Conservation (phyloP, 1,140 invertebrate species). For the Artemia franciscana region DNA sequence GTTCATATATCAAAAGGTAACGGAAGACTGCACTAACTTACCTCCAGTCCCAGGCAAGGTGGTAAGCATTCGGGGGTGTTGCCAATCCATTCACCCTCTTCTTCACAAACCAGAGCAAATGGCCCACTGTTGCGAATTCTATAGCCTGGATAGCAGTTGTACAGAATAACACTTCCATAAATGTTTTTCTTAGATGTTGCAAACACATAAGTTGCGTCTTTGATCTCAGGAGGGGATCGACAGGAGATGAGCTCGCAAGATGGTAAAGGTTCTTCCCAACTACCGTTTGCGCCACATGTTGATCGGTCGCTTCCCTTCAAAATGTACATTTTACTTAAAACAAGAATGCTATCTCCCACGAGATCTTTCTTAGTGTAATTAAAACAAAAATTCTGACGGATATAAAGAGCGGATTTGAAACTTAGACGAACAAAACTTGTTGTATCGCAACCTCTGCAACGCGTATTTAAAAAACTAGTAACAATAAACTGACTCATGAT, state of each 20-base stretch:
- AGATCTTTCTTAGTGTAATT: too few relatives aligned
- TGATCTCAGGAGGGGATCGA: slow-evolving; percentile 1
- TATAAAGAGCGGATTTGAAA: too few relatives aligned
- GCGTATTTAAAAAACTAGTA: too few relatives aligned
- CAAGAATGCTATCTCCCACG: too few relatives aligned
- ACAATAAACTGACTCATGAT: too few relatives aligned
- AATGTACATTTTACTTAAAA: too few relatives aligned
- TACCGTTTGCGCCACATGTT: slow-evolving; percentile 17
- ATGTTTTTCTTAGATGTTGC: background rate
- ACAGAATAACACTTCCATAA: background rate
- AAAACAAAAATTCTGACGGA: too few relatives aligned
- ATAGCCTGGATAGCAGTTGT: background rate
- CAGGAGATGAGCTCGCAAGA: slow-evolving; percentile 10
- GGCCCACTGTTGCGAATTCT: background rate
- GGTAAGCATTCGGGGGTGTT: slow-evolving; percentile 16
- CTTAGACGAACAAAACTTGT: too few relatives aligned
- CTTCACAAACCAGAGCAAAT: slow-evolving; percentile 15
- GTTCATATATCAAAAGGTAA: too few relatives aligned
- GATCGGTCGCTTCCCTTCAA: too few relatives aligned
- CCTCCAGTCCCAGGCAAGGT: background rate
- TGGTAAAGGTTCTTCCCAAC: slow-evolving; percentile 17
- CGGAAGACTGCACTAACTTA: too few relatives aligned
- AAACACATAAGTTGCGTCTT: background rate
- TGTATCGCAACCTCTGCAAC: too few relatives aligned
- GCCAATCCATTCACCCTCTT: slow-evolving; percentile 19